Evolutionary conservation across 1,140 invertebrate species (phyloP).

Genomic region (Harpegnathos saltator): DNA sequence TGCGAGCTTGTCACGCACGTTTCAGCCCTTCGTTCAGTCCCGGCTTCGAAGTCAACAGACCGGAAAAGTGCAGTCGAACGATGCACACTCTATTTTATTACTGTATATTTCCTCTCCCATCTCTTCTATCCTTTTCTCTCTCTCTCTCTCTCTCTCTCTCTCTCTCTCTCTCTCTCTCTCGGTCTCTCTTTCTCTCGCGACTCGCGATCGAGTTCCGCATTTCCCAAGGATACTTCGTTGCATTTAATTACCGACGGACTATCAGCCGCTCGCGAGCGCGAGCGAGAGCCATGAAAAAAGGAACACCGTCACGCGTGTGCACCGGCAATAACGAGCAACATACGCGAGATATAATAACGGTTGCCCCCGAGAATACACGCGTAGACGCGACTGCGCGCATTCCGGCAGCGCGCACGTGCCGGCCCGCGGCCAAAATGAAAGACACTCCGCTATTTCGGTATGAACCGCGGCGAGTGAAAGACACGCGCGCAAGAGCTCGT

Average conservation of each 20-base stretch:
- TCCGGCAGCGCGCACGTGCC: conserved; percentile 7
- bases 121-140: too few species aligned
- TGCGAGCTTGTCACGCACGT: too few species aligned
- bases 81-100: too few species aligned
- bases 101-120: too few species aligned
- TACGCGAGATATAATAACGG: conserved; percentile 44
- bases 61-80: too few species aligned
- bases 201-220: conserved; percentile 8
- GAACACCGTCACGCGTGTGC: conserved; percentile 7
- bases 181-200: too few species aligned
- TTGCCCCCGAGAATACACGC: conserved; percentile 10
- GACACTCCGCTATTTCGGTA: conserved; percentile 40
- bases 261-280: neutral
- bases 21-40: too few species aligned
- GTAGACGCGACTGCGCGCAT: conserved; percentile 14
- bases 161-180: too few species aligned
- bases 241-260: conserved; percentile 24
- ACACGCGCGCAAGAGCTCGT: too few species aligned
- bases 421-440: conserved; percentile 33
- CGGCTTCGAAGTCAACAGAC: too few species aligned
- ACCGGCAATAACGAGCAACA: conserved; percentile 34
- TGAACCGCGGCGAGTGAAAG: conserved; percentile 1
- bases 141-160: too few species aligned
- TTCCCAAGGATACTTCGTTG: conserved; percentile 19
- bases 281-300: conserved; percentile 33